Conservation (phyloP, 2,113 vertebrate species). For the Stigmatopora argus region DNA sequence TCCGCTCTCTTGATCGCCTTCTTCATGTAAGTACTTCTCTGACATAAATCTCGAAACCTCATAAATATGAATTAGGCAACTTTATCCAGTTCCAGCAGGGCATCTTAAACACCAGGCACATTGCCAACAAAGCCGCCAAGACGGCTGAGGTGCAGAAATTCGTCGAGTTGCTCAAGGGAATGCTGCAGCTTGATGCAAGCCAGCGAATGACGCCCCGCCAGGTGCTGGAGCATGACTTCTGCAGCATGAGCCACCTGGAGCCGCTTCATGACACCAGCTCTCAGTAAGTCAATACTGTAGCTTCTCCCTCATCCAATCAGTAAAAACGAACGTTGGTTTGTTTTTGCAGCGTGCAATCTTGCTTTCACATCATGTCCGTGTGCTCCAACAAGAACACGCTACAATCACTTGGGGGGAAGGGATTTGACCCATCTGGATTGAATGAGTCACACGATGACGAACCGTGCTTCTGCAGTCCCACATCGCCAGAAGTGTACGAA, state of each 20-base stretch:
- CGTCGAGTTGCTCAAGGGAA: conserved; percentile 2
- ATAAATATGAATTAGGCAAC: background rate
- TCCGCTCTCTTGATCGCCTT: conserved; percentile 9
- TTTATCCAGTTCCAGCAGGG: conserved; percentile 7
- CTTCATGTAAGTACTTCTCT: conserved; percentile 5
- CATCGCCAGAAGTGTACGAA: conserved; percentile 4
- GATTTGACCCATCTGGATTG: background rate
- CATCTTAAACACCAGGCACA: conserved; percentile 6
- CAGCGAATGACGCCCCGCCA: conserved; percentile 1
- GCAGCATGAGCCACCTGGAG: conserved; percentile 5
- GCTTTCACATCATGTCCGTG: conserved; percentile 9
- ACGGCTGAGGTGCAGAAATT: conserved; percentile 5
- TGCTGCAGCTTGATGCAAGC: background rate
- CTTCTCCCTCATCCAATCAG: background rate
- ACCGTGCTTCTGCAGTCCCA: background rate
- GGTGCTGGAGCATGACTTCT: conserved; percentile 9
- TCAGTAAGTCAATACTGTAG: background rate
- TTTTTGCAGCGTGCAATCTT: conserved; percentile 1
- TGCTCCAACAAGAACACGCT: conserved; percentile 6
- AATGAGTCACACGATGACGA: background rate
- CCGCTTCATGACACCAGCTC: conserved; percentile 6
- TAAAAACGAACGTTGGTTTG: background rate
- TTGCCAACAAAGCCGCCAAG: conserved; percentile 8
- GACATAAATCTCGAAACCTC: background rate
- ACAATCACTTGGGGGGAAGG: background rate